Conservation (phyloP, 2,797 vertebrate species). For the Hydrolagus colliei region DNA sequence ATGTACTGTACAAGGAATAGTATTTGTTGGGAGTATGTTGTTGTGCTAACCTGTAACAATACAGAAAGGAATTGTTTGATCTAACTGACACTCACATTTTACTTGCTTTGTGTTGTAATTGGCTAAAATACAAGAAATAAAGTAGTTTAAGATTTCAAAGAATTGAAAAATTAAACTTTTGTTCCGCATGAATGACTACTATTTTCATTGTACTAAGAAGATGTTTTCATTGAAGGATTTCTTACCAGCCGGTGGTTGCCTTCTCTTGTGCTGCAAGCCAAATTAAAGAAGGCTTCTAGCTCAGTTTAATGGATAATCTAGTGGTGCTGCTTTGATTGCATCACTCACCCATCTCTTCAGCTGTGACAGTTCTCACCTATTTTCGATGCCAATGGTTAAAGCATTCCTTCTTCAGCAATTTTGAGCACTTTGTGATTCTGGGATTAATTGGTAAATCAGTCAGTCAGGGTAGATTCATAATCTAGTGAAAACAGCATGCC, state of each 20-base stretch:
- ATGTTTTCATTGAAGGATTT: not conserved
- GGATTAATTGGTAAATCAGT: too few species aligned
- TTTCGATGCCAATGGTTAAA: too few species aligned
- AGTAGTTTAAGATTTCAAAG: not conserved
- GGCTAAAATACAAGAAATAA: not conserved
- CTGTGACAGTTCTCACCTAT: too few species aligned
- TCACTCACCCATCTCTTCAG: too few species aligned
- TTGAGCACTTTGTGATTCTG: too few species aligned
- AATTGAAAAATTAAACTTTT: not conserved
- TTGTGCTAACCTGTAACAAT: not conserved
- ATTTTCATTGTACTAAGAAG: not conserved
- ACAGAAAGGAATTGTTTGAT: not conserved
- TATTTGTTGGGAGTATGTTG: not conserved
- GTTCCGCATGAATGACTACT: not conserved
- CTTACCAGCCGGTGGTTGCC: not conserved
- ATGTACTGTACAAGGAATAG: not conserved
- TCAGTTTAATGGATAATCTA: too few species aligned
- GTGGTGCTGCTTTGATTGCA: too few species aligned
- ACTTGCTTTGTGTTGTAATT: not conserved
- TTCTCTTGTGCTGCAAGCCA: not conserved
- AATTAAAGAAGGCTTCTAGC: not conserved
- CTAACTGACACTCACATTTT: not conserved
- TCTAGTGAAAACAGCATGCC: too few species aligned
- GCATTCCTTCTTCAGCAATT: too few species aligned
- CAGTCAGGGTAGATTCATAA: too few species aligned